A percentile compares a stretch with the other conserved stretches of the same genome.
Evolutionary conservation across 2,888 invertebrate genomes (phyloP).

Genomic region (Folsomia candida): DNA sequence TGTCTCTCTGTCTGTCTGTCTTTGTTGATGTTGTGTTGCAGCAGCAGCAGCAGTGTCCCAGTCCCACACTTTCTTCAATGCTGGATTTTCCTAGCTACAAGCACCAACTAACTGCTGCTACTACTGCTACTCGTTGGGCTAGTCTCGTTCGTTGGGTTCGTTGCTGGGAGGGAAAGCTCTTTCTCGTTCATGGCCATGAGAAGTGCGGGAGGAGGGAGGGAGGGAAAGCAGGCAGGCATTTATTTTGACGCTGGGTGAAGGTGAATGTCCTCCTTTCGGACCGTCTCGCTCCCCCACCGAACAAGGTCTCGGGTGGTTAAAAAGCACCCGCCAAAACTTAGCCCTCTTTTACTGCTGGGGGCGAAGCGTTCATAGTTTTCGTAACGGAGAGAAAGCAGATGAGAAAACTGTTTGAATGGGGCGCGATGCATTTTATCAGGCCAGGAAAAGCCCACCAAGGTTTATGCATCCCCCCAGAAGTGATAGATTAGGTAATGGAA

Average conservation of each 20-base stretch:
- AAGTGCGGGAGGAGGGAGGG: neutral
- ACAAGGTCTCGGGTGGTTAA: too few relatives aligned
- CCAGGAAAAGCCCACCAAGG: neutral
- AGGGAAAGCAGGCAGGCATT: neutral
- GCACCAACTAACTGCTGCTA: too few relatives aligned
- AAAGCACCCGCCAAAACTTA: neutral
- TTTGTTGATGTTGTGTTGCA: too few relatives aligned
- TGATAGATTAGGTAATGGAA: neutral
- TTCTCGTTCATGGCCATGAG: neutral
- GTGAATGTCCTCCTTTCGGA: neutral
- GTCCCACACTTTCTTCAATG: too few relatives aligned
- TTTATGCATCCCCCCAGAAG: neutral
- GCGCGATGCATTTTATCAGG: too few relatives aligned
- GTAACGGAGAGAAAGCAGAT: neutral
- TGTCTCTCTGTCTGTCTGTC: too few relatives aligned
- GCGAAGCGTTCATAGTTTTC: neutral
- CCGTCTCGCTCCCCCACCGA: too few relatives aligned
- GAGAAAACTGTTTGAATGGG: neutral
- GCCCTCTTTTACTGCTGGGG: neutral
- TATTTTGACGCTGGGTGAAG: neutral
- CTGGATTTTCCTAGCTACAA: too few relatives aligned
- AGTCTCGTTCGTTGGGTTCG: too few relatives aligned
- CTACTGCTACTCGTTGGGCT: too few relatives aligned
- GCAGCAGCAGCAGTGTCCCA: too few relatives aligned
- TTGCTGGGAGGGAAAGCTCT: neutral